phyloP scores from a whole-genome alignment of 2,888 invertebrate species.

The Cylindroiulus punctatus region DNA sequence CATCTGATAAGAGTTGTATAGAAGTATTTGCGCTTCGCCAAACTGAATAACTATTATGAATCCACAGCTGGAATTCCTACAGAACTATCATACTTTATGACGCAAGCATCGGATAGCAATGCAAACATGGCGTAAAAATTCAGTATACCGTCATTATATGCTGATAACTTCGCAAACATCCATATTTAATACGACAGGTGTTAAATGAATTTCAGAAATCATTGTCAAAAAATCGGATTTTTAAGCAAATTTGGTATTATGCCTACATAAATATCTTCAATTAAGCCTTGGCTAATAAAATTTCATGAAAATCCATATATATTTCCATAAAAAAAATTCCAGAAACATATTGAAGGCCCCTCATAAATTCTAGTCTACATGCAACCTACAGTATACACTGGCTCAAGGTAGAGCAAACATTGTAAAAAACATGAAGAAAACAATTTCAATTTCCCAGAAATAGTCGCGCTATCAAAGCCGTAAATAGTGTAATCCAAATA shows the following conservation, averaged over 20 bases:
- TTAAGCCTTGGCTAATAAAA: too few species aligned
- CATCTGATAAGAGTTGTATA: neutral
- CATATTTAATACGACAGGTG: neutral
- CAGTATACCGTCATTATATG: neutral
- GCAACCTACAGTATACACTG: neutral
- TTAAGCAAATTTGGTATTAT: too few species aligned
- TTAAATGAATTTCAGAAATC: too few species aligned
- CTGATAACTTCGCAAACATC: neutral
- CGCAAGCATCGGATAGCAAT: neutral
- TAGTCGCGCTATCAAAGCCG: too few species aligned
- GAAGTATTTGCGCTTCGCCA: neutral
- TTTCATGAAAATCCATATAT: too few species aligned
- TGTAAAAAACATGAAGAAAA: neutral
- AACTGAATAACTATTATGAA: neutral
- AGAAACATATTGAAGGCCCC: too few species aligned
- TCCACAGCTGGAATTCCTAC: conserved; percentile 1
- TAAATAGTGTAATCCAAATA: too few species aligned
- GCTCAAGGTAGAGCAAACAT: neutral
- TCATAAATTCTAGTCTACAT: too few species aligned
- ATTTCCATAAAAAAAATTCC: too few species aligned
- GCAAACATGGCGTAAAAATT: neutral
- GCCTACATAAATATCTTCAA: too few species aligned
- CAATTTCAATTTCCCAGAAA: too few species aligned
- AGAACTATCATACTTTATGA: neutral
- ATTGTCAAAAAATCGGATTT: too few species aligned